Base-by-base conservation (phyloP, 2,797 vertebrate genomes). In the Sebastes steindachneri region DNA sequence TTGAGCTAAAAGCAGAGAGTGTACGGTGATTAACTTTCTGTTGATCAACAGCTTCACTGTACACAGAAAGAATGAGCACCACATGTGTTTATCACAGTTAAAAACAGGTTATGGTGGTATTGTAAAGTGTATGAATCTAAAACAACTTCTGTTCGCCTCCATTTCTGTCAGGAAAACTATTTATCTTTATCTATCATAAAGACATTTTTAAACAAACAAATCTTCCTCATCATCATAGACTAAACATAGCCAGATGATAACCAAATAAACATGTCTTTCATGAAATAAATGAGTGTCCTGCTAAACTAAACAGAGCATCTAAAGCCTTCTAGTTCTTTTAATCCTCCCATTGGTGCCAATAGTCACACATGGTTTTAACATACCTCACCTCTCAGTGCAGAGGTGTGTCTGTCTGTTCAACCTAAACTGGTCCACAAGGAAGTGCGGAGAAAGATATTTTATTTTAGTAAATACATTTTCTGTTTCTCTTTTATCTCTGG, bases 361-460 rank as follows among this genome's bases (percentile, higher is more conserved):
- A 53, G 74, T 73, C 63, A 81, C 75, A 85, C 75, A 55, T 68
- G 68, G 67, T 63, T 69, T 25, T 48, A 83, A 73, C 58, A 26
- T 48, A 76, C 31, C 5, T 59, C 64, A 77, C 74, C 48, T 68
- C 21, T 70, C 66, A 77, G 12, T 25, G 26, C 12, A 23, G 21
- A 55, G 33, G 5, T 74, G 37, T 17, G n/a, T 9, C 37, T 15
- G 31, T 21, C 64, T 19, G 37, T 35, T 51, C 55, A 33, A 23
- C 69, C 25, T 41, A 37, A 60, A 75, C 63, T 17, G 55, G 59
- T 80, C 37, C 23, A 19, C 8, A 26, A 67, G 11, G 19, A 75
- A 69, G 53, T 25, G 64, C 54, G 63, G 68, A 79, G 26, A 25
- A 26, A 9, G 5, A 29, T 1, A 79, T 74, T 74, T 77, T 4